These are phyloP conservation scores for Colistium nudipinnis DNA, from an alignment of 2,113 vertebrate genomes.

Conservation along the genomic window DNA sequence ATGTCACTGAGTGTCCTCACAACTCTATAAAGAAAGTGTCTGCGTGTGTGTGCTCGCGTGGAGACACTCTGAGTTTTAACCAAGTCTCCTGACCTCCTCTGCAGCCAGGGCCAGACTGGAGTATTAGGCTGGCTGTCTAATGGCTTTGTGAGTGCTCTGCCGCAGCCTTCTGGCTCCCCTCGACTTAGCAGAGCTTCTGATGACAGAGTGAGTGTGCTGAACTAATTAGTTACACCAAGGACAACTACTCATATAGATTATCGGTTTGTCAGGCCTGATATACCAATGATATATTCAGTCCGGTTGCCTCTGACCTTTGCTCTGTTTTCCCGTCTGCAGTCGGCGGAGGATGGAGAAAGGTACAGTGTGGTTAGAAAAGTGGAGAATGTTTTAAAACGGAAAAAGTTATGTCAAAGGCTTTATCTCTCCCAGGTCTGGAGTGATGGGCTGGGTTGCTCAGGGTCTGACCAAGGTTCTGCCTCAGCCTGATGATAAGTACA, in stretches of 20 bases:
- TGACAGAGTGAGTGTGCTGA: constrained; percentile 47
- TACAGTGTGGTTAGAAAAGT: constrained; percentile 8
- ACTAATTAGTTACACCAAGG: too few relatives aligned
- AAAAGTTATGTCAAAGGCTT: fast-evolving
- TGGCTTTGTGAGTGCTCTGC: constrained; percentile 75
- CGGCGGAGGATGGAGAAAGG: constrained; percentile 68
- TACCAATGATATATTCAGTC: not conserved
- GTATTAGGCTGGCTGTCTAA: constrained; percentile 82
- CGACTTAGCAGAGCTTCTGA: constrained; percentile 51
- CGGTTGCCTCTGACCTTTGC: not conserved
- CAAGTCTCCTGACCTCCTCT: not conserved
- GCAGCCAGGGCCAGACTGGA: constrained; percentile 70
- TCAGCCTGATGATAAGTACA: constrained; percentile 80
- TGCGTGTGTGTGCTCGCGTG: not conserved
- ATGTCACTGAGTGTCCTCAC: too few relatives aligned
- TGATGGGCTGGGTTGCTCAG: constrained; percentile 87
- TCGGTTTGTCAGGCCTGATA: not conserved
- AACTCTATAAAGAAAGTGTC: too few relatives aligned
- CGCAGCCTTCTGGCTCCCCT: constrained; percentile 72
- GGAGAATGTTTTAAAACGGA: not conserved
- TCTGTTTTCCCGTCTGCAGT: constrained; percentile 17
- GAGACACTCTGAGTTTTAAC: not conserved
- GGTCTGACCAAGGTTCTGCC: constrained; percentile 88
- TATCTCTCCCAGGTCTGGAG: constrained; percentile 64
- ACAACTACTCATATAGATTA: too few relatives aligned